Evolutionary conservation across 2,888 invertebrate genomes (phyloP).

Genomic region (Gonocerus acuteangulatus): DNA sequence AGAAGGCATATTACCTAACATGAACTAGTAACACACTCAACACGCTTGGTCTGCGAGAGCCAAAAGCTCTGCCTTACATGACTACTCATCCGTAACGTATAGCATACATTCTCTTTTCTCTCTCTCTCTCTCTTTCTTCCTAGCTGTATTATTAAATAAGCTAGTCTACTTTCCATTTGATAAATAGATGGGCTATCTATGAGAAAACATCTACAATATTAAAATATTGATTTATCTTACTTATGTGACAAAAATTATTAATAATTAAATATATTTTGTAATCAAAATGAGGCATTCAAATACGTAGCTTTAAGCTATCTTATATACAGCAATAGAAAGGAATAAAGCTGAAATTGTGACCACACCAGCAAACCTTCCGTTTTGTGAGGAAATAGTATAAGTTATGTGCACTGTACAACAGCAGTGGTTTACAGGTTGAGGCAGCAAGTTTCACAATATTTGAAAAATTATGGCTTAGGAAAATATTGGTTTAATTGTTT

Average conservation of each 20-base stretch:
- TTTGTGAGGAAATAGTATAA: neutral
- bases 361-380: constrained; percentile 11
- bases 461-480: neutral
- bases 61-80: constrained; percentile 2
- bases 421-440: constrained; percentile 6
- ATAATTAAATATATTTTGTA: no score
- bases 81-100: constrained; percentile 14
- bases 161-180: no score
- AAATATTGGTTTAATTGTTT: neutral
- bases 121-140: neutral
- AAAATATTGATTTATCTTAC: no score
- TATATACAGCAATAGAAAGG: constrained; percentile 18
- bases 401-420: constrained; percentile 23
- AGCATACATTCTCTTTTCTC: constrained; percentile 13
- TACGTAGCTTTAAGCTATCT: neutral
- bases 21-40: neutral
- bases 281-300: neutral
- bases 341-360: constrained; percentile 5
- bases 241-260: no score
- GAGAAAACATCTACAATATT: neutral
- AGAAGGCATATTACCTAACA: neutral
- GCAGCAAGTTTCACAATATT: constrained; percentile 19
- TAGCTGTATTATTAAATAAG: neutral
- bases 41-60: neutral
- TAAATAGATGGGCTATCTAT: neutral